These are phyloP conservation scores for Scelioninae gen. 2 DNA, from an alignment of 2,888 invertebrate species.

Conservation along the genomic window DNA sequence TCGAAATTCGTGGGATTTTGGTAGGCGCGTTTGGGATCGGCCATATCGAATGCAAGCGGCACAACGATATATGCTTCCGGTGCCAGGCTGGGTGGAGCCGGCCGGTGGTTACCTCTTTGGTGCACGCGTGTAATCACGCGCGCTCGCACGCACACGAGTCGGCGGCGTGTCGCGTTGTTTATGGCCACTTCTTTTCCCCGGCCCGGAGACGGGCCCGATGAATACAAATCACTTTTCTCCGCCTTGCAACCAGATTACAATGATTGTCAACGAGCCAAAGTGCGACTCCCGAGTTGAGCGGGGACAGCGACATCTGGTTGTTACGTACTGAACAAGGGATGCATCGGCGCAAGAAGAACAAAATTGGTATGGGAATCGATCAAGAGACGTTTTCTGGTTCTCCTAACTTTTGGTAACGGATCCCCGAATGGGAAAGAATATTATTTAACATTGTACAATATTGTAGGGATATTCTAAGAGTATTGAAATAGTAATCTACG, in stretches of 20 bases:
- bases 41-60: slow-evolving; percentile 73
- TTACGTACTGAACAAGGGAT: no score
- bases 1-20: slow-evolving; percentile 55
- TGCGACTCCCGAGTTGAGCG: slow-evolving; percentile 38
- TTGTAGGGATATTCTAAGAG: no score
- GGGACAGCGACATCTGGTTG: slow-evolving; percentile 38
- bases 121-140: slow-evolving; percentile 64
- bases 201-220: slow-evolving; percentile 70
- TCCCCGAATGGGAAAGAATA: no score
- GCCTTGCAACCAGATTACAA: slow-evolving; percentile 59
- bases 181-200: slow-evolving; percentile 74
- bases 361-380: no score
- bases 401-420: no score
- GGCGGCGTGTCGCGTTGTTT: slow-evolving; percentile 74
- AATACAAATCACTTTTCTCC: slow-evolving; percentile 71
- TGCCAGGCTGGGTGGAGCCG: slow-evolving; percentile 69
- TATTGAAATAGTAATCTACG: no score
- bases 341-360: no score
- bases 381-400: no score
- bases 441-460: no score
- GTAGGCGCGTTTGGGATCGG: slow-evolving; percentile 44
- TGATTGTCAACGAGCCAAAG: slow-evolving; percentile 54
- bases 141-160: slow-evolving; percentile 64
- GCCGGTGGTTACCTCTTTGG: slow-evolving; percentile 69
- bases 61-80: slow-evolving; percentile 72